Conservation (phyloP, 2,888 invertebrate species). For the Cheilosia impressa region DNA sequence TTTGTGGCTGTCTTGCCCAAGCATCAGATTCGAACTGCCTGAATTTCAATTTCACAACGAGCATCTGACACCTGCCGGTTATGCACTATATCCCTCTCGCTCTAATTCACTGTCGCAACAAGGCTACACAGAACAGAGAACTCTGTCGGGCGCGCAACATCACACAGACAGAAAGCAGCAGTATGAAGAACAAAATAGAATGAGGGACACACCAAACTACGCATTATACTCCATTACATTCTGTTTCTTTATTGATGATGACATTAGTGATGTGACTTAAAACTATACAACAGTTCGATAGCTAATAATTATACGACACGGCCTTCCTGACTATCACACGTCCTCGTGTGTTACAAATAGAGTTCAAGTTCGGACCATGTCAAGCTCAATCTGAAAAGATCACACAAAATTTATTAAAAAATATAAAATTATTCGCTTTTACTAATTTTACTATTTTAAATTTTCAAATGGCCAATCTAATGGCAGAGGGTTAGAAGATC, state of each 20-base stretch:
- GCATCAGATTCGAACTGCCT: background rate
- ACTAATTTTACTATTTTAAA: background rate
- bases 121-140: slow-evolving; percentile 13
- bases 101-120: slow-evolving; percentile 8
- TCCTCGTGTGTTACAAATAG: slow-evolving; percentile 17
- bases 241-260: background rate
- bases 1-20: slow-evolving; percentile 1
- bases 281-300: background rate
- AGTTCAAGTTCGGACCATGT: too few relatives aligned
- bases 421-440: background rate
- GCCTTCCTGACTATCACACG: slow-evolving; percentile 27
- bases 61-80: background rate
- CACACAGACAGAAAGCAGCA: slow-evolving; percentile 7
- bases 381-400: background rate
- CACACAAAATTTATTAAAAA: background rate
- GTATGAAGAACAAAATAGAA: slow-evolving; percentile 14
- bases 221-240: slow-evolving; percentile 1
- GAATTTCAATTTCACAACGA: background rate
- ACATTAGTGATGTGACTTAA: background rate
- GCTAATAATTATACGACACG: slow-evolving; percentile 13
- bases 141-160: slow-evolving; percentile 2
- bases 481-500: slow-evolving; percentile 2
- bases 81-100: slow-evolving; percentile 1
- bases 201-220: background rate
- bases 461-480: background rate